These are phyloP conservation scores for Phymatocera aterrima DNA, from an alignment of 2,888 invertebrate species.

Conservation along the genomic window DNA sequence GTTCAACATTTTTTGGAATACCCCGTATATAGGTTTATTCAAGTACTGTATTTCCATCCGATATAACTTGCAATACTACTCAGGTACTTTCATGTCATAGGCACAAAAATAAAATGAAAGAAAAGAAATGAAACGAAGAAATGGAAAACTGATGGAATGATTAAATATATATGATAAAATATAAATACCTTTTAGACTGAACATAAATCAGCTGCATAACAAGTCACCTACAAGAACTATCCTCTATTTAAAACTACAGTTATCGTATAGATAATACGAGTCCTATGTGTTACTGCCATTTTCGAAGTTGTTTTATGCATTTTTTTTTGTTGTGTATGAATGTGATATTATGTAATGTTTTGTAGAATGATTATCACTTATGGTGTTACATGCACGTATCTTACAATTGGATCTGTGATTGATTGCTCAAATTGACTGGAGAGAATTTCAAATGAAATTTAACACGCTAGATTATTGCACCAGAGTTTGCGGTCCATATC, in stretches of 20 bases:
- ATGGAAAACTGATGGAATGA: background rate
- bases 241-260: conserved; percentile 24
- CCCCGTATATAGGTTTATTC: background rate
- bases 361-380: conserved; percentile 11
- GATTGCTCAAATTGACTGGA: background rate
- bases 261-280: conserved; percentile 18
- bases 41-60: background rate
- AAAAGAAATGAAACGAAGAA: background rate
- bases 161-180: conserved; percentile 26
- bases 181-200: conserved; percentile 42
- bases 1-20: background rate
- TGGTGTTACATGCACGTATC: conserved; percentile 14
- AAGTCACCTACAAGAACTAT: conserved; percentile 30
- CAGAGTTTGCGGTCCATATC: background rate
- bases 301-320: conserved; percentile 47
- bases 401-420: background rate
- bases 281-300: conserved; percentile 36
- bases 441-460: background rate
- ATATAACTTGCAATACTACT: conserved; percentile 4
- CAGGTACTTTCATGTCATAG: conserved; percentile 14
- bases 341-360: background rate
- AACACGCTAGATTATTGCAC: background rate
- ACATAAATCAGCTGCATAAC: conserved; percentile 34
- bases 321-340: conserved; percentile 11
- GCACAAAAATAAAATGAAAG: background rate